Percentiles rank a stretch among this genome's conserved stretches.
Evolutionary conservation across 2,113 vertebrate genomes (phyloP).

Genomic region (Eira barbara): DNA sequence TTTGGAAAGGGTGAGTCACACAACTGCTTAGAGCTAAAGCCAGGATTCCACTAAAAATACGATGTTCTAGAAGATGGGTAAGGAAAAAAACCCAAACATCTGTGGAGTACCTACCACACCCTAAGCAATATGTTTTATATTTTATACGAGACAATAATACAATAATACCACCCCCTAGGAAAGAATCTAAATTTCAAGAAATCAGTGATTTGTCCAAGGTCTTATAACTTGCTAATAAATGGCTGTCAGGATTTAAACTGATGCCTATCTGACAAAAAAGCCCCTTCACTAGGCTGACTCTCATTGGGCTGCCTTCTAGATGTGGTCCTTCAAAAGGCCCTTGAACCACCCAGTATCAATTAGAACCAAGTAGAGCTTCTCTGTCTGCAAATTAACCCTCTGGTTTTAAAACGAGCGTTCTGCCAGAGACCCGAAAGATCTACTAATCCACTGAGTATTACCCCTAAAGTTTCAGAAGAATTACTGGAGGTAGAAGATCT

Average conservation of each 20-base stretch:
- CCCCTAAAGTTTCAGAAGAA: background rate
- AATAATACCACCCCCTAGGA: background rate
- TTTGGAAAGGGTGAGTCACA: conserved; percentile 40
- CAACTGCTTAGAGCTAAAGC: conserved; percentile 12
- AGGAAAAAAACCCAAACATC: conserved; percentile 5
- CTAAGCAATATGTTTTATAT: background rate
- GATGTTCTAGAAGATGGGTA: background rate
- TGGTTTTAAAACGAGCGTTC: background rate
- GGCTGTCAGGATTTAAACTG: background rate
- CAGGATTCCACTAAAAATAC: conserved; percentile 54
- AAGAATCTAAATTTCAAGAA: conserved; percentile 40
- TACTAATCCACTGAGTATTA: background rate
- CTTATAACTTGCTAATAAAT: background rate
- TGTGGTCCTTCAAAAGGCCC: background rate
- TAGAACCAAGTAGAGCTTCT: background rate
- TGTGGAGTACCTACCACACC: background rate
- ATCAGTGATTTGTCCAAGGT: conserved; percentile 22
- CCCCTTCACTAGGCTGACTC: background rate
- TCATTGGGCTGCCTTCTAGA: background rate
- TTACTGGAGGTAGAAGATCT: background rate
- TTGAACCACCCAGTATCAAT: background rate
- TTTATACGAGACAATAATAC: background rate
- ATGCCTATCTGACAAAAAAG: background rate
- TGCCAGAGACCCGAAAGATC: background rate
- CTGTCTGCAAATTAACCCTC: background rate